Evolutionary conservation across 2,888 invertebrate genomes (phyloP), one percentile per base, ranked within the genome.

Genomic region (Agrochola litura): DNA sequence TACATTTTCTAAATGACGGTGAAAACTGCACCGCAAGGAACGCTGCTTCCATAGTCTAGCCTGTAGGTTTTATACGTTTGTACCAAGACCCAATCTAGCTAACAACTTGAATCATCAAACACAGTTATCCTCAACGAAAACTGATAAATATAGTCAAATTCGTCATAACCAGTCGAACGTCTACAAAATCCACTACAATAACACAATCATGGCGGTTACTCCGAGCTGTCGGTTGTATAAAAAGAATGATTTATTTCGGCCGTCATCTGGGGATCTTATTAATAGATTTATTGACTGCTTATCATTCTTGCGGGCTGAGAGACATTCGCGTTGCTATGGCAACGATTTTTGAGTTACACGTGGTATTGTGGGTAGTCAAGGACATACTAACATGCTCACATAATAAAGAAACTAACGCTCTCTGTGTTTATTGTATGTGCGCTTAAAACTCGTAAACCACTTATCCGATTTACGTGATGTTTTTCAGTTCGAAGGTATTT

Each of bases 241-340:
- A 87, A 76, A 77, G 6, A 65, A 68, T 75, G 77, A 84, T 86
- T 76, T 81, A 86, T 76, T 68, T 54, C 58, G 0, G 16, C 64
- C 73, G 49, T 52, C 74, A 77, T 76, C 73, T 73, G 72, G 46
- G 71, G 14, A 43, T 71, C n/a, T 43, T 86, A 80, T 49, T 76
- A 64, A 72, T 85, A 86, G 68, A 68, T 41, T 64, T 84, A 82
- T 79, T 58, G 79, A 77, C 69, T 66, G 66, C 66, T 77, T 73
- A 83, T 86, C 71, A 80, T 71, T 84, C 67, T 78, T 25, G 49
- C 49, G 19, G 64, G 52, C 46, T n/a, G 58, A 37, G 43, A 85
- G 72, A 84, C 58, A 74, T 52, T 69, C 30, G 16, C 58, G 82
- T 85, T 83, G 81, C 85, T n/a, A 83, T 85, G 72, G 73, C 14